These are phyloP conservation scores for Scomberomorus guttatus DNA, from an alignment of 2,797 vertebrate species.

Conservation along the genomic window DNA sequence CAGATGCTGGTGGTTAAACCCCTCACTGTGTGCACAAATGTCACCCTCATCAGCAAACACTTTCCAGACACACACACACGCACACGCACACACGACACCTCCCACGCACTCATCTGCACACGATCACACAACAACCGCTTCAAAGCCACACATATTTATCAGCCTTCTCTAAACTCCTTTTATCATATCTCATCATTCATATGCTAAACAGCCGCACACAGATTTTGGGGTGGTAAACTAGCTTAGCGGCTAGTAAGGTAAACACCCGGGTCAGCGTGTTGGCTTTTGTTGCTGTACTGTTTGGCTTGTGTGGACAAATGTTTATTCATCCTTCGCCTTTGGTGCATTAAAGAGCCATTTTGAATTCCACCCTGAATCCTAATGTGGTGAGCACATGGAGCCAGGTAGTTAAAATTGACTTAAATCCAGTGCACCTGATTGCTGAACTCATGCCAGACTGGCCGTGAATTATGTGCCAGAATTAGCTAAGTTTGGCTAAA, in stretches of 20 bases:
- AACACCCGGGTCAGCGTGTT: constrained; percentile 19
- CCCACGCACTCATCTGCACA: constrained; percentile 82
- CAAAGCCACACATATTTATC: constrained; percentile 81
- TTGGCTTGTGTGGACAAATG: not conserved
- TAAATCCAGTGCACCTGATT: constrained; percentile 19
- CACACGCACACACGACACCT: constrained; percentile 66
- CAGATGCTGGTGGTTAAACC: constrained; percentile 71
- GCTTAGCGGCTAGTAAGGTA: constrained; percentile 12
- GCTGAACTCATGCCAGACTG: constrained; percentile 15
- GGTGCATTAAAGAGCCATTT: not conserved
- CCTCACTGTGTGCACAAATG: constrained; percentile 73
- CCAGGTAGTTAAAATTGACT: constrained; percentile 9
- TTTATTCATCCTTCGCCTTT: constrained; percentile 6
- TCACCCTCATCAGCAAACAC: constrained; percentile 72
- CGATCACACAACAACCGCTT: constrained; percentile 78
- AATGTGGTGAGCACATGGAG: not conserved
- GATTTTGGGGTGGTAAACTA: constrained; percentile 43
- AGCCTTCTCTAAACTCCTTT: constrained; percentile 72
- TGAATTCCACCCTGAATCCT: constrained; percentile 4
- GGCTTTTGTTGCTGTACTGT: constrained; percentile 1
- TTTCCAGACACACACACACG: constrained; percentile 47
- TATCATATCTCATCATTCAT: constrained; percentile 76
- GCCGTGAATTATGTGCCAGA: constrained; percentile 15
- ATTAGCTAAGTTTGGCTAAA: constrained; percentile 24
- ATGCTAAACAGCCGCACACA: constrained; percentile 69